Evolutionary conservation across 1,140 invertebrate genomes (phyloP), one percentile per base, ranked within the genome.

Genomic region (Drepana arcuata): DNA sequence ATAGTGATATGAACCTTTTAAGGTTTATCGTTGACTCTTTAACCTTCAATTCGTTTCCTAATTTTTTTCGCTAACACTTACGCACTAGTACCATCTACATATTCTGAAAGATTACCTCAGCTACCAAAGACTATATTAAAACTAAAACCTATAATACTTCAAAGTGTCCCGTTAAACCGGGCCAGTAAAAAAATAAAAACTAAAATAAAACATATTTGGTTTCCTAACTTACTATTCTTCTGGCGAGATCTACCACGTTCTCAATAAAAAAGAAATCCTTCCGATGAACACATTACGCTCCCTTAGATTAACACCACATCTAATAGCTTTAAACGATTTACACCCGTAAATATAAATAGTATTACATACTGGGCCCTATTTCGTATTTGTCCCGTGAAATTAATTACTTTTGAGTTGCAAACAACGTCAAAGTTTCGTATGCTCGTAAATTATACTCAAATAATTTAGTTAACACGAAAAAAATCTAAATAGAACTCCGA

Each of bases 1-100:
- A 74, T 74, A 75, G 74, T 81, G 77, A 81, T 81, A 81, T 81
- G 77, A 64, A 75, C 77, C 73, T 78, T 81, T 72, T 65, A 75
- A 75, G 73, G 73, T 75, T 60, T 51, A 59, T 62, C 60, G 53
- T 60, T 65, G 62, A 64, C 45, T 58, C 52, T 35, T 44, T 57
- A 41, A 51, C 49, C 55, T 54, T 41, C 34, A 49, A 54, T 55
- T 50, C 54, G 45, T 51, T 60, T 47, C 58, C 58, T 62, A 66
- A 51, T 48, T 54, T 62, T 48, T 54, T 62, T 45, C 48, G 25
- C 66, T 71, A 73, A 66, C 59, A 58, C 70, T 74, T 75, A 72
- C 13, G 33, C 35, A 18, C 48, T 63, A 68, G 58, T 54, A 56
- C 46, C 37, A 42, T 30, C 59, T 71, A 73, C 69, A 61, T 64